These are phyloP conservation scores for Alethe diademata DNA, from an alignment of 2,113 vertebrate genomes.

Conservation along the genomic window DNA sequence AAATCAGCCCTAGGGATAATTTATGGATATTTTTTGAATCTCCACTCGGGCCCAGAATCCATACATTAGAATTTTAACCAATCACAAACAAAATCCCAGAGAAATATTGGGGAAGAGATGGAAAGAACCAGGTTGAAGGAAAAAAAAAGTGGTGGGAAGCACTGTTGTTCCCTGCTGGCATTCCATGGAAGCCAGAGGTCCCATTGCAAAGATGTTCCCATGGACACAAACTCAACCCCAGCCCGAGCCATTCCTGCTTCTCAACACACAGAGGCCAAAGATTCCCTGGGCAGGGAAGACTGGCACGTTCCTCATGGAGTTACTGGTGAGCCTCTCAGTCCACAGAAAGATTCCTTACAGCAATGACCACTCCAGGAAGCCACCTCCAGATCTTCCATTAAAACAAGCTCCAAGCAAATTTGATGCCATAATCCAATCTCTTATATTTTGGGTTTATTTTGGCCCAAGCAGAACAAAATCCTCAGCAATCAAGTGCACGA, in stretches of 20 bases:
- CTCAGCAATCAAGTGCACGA: not conserved
- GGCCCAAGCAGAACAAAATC: not conserved
- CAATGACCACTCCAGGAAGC: not conserved
- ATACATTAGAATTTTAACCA: not conserved
- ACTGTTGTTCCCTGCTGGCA: not conserved
- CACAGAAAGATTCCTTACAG: not conserved
- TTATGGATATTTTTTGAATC: not conserved
- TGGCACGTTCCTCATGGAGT: not conserved
- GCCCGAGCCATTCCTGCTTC: not conserved
- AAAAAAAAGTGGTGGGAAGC: not conserved
- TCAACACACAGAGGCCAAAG: not conserved
- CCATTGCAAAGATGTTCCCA: not conserved
- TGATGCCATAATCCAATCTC: rapidly evolving
- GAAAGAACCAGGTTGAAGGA: not conserved
- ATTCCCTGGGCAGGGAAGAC: not conserved
- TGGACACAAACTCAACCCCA: not conserved
- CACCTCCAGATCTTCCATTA: not conserved
- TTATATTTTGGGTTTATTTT: not conserved
- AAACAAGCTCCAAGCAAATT: not conserved
- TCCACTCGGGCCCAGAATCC: not conserved
- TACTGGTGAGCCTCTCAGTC: not conserved
- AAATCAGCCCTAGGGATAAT: not conserved
- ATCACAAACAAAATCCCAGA: not conserved
- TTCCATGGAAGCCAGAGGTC: not conserved
- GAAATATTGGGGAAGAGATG: not conserved